A percentile compares a stretch with the other conserved stretches of the same genome.
phyloP scores from a whole-genome alignment of 2,888 invertebrate species.

The Lasioglossum pauxillum region DNA sequence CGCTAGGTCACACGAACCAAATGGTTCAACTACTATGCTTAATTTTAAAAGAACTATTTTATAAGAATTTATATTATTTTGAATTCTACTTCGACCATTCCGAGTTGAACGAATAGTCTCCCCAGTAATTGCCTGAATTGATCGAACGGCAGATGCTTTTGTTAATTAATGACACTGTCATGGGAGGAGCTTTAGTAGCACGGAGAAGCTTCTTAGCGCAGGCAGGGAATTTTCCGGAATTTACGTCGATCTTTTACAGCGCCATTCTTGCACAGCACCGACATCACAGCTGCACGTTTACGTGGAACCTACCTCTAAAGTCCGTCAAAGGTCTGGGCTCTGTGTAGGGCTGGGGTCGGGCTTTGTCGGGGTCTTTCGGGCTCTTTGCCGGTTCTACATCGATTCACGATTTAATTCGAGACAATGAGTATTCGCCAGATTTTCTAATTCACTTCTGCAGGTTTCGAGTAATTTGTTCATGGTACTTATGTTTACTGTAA shows the following conservation, averaged over 20 bases:
- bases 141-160: neutral
- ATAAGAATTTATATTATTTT: neutral
- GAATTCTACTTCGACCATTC: neutral
- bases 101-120: neutral
- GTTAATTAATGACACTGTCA: constrained; percentile 20
- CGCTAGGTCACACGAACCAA: no score
- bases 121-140: neutral
- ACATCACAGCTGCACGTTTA: constrained; percentile 18
- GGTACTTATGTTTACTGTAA: neutral
- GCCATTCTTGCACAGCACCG: constrained; percentile 25
- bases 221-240: constrained; percentile 38
- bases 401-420: constrained; percentile 4
- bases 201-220: neutral
- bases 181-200: constrained; percentile 23
- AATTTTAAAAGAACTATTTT: no score
- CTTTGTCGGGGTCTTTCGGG: constrained; percentile 5
- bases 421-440: neutral
- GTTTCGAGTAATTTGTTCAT: neutral
- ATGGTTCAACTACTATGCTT: no score
- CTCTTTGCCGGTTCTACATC: constrained; percentile 46
- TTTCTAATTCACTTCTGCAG: constrained; percentile 10
- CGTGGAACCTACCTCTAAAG: constrained; percentile 30
- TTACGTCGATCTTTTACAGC: constrained; percentile 33
- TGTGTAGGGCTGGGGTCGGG: constrained; percentile 50
- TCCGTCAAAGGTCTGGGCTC: constrained; percentile 59